These are phyloP conservation scores for Anniella stebbinsi DNA, from an alignment of 2,797 vertebrate species.

Conservation along the genomic window DNA sequence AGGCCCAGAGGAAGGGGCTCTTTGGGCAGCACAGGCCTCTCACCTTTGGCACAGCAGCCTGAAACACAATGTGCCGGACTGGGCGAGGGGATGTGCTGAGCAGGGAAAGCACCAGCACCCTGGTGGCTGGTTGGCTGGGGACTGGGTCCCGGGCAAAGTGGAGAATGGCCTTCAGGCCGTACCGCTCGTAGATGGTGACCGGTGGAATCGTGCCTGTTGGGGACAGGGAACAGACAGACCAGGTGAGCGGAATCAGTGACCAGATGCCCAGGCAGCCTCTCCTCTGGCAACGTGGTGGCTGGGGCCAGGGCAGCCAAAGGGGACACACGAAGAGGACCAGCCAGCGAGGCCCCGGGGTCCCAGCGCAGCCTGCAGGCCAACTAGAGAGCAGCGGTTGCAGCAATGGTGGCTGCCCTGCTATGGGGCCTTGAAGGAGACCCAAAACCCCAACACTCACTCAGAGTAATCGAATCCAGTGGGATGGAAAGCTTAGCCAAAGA, in stretches of 20 bases:
- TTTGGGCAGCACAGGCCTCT: conserved; percentile 10
- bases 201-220: conserved; percentile 83
- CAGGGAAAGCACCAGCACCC: conserved; percentile 86
- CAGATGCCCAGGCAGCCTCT: neutral
- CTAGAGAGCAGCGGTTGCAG: neutral
- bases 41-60: conserved; percentile 91
- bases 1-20: neutral
- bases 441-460: conserved; percentile 78
- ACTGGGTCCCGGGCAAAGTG: conserved; percentile 84
- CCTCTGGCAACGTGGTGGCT: neutral
- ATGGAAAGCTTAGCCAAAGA: conserved; percentile 82
- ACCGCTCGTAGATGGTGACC: conserved; percentile 80
- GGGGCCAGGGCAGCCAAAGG: neutral
- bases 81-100: conserved; percentile 87
- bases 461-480: conserved; percentile 83
- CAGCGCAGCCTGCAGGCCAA: neutral
- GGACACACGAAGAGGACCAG: neutral
- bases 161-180: conserved; percentile 86
- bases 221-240: neutral
- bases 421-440: neutral
- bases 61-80: conserved; percentile 84
- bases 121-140: conserved; percentile 76
- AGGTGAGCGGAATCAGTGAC: neutral
- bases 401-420: neutral
- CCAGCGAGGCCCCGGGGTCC: neutral